These are phyloP conservation scores for Manduca sexta DNA, from an alignment of 1,140 invertebrate genomes.

Conservation along the genomic window DNA sequence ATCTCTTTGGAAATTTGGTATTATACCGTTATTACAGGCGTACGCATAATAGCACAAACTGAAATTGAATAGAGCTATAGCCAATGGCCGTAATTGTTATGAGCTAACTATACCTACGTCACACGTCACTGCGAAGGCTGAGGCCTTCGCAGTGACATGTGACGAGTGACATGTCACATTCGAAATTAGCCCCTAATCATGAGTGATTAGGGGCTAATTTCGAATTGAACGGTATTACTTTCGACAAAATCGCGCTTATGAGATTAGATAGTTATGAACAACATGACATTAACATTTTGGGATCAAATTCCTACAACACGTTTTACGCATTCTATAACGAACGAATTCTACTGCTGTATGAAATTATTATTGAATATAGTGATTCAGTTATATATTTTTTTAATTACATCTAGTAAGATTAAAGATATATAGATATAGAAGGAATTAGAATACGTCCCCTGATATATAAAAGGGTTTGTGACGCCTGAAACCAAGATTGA, in stretches of 20 bases:
- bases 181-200: no score
- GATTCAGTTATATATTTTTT: no score
- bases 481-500: slow-evolving; percentile 1
- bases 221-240: not conserved
- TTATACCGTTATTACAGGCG: slow-evolving; percentile 16
- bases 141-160: no score
- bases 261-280: no score
- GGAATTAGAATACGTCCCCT: not conserved
- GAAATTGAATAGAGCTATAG: slow-evolving; percentile 3
- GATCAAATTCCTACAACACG: no score
- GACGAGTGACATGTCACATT: no score
- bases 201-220: not conserved
- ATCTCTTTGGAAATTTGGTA: slow-evolving; percentile 13
- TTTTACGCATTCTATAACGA: no score
- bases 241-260: not conserved
- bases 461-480: slow-evolving; percentile 5
- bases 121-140: slow-evolving; percentile 2
- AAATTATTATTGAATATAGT: no score
- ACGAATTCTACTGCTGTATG: no score
- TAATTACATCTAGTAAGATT: no score
- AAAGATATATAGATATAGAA: no score
- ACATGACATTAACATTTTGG: no score
- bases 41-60: slow-evolving; percentile 7
- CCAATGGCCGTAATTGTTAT: slow-evolving; percentile 6
- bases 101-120: slow-evolving; percentile 5